Percentiles rank a stretch among this genome's conserved stretches.
Evolutionary conservation across 1,140 invertebrate genomes (phyloP).

Genomic region (Drosophila obscura): DNA sequence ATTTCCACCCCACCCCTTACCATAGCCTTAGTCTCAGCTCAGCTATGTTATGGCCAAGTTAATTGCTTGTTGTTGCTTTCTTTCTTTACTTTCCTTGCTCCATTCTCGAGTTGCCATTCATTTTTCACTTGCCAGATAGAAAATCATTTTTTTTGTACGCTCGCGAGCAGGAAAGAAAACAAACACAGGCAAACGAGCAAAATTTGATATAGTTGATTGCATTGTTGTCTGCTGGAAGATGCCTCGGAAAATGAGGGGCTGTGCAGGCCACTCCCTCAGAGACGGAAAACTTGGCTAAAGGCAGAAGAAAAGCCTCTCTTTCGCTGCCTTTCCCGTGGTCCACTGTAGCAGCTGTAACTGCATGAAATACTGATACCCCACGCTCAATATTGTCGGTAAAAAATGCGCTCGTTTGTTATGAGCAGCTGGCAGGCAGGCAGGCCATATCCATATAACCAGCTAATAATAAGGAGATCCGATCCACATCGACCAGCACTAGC

Average conservation of each 20-base stretch:
- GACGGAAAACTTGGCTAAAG: not conserved
- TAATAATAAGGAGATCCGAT: constrained; percentile 9
- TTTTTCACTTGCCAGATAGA: constrained; percentile 51
- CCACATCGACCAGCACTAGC: not conserved
- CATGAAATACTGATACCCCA: constrained; percentile 40
- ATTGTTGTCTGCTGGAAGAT: constrained; percentile 48
- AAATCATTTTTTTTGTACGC: constrained; percentile 49
- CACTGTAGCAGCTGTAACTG: not conserved
- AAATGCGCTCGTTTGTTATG: constrained; percentile 47
- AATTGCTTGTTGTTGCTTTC: constrained; percentile 48
- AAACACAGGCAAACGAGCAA: constrained; percentile 47
- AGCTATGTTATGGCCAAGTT: constrained; percentile 42
- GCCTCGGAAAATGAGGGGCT: not conserved
- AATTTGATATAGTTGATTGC: constrained; percentile 64
- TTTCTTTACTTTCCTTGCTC: constrained; percentile 2
- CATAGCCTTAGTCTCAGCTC: not conserved
- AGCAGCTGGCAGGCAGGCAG: not conserved
- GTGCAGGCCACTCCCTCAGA: not conserved
- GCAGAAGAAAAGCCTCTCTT: not conserved
- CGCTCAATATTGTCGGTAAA: constrained; percentile 57
- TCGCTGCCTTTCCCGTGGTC: no score
- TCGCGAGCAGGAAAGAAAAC: constrained; percentile 1
- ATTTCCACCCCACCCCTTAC: no score
- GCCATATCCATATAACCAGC: not conserved
- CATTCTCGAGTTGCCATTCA: constrained; percentile 18